Evolutionary conservation across 2,113 vertebrate genomes (phyloP), one percentile per base, ranked within the genome.

Genomic region (Osmerus mordax): DNA sequence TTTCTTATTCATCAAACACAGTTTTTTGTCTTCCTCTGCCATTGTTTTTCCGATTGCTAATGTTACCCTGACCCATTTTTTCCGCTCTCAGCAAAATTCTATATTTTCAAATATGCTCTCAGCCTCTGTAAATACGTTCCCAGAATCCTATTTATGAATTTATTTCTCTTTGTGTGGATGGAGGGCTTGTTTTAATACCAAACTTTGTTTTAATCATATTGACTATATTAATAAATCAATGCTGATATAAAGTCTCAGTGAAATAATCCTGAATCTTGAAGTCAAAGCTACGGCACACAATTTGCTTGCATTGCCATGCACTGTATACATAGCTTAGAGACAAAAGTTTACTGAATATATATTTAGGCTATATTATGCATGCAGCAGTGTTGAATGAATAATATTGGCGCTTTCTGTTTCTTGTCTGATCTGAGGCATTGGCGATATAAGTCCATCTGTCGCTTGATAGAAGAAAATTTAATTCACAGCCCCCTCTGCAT

Each of bases 361-460:
- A 81, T 77, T 66, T 74, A 81, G 64, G 68, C 21, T 62, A 54
- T 56, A 90, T 88, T 87, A 89, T 91, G 78, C 82, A 91, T 83
- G 79, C 73, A 65, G 76, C 52, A 64, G 36, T 72, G 65, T 71
- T 81, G 78, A 85, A 83, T 89, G 85, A 87, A 88, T 90, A 85
- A 89, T 88, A 69, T 75, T 69, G 55, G 3, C 86, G 81, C 82
- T 88, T 78, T 81, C 77, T n/a, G n/a, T 75, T 83, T 75, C 80
- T 80, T 76, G 75, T 85, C 77, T 88, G 84, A 89, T 90, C 77
- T 81, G 75, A 79, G 74, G 68, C 18, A 28, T 81, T 84, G 72
- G 68, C 86, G 84, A 87, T 86, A 87, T 88, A 88, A 90, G 91
- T 88, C 85, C 83, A 87, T 87, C 85, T 82, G 87, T 89, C 61